phyloP scores from a whole-genome alignment of 2,113 vertebrate species.

The Cinclus mexicanus region DNA sequence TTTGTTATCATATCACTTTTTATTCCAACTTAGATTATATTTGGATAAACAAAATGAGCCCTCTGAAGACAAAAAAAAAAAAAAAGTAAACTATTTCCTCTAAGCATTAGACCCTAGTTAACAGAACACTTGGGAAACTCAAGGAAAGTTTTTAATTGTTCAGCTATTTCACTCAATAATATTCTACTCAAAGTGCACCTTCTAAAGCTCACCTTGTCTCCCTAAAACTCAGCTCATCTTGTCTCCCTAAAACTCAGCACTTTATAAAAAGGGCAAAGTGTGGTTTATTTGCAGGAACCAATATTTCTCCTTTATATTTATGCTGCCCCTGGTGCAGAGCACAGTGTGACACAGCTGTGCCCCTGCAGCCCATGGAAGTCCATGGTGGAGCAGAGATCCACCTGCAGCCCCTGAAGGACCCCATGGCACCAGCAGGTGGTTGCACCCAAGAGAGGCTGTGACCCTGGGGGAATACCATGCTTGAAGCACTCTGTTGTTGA shows the following conservation, averaged over 20 bases:
- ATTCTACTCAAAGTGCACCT: not conserved
- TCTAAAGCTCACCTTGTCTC: not conserved
- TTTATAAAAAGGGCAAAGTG: not conserved
- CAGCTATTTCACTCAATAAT: not conserved
- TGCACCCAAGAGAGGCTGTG: not conserved
- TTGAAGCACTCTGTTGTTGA: not conserved
- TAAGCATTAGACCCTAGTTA: not conserved
- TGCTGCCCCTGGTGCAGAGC: accelerated
- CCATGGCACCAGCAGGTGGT: not conserved
- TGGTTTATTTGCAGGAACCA: not conserved
- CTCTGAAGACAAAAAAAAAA: not conserved
- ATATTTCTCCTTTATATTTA: not conserved
- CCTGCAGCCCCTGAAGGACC: not conserved
- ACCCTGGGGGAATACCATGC: accelerated
- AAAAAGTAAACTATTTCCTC: not conserved
- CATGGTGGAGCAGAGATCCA: not conserved
- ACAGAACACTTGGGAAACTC: not conserved
- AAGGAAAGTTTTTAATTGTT: not conserved
- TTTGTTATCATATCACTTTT: not conserved
- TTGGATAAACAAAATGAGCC: not conserved
- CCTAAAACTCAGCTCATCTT: not conserved
- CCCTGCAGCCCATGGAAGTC: not conserved
- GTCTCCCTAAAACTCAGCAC: not conserved
- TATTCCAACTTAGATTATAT: not conserved
- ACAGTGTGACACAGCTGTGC: accelerated